Base-by-base conservation (phyloP, 30 jellyfish, hydroid and myxozoan genomes). In the Mastigias papua region DNA sequence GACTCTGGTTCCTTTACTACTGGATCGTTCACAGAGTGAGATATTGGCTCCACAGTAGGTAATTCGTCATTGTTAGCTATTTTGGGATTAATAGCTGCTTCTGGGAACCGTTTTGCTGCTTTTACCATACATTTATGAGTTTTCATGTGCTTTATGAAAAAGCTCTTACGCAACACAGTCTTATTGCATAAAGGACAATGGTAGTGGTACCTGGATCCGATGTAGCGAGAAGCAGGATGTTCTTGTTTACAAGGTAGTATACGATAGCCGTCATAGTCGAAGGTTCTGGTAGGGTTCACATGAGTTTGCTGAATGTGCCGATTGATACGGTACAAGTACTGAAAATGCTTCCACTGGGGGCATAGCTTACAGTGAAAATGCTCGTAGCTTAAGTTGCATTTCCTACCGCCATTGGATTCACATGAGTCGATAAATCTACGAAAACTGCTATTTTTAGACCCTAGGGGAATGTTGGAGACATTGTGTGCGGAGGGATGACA, bases 321-420 rank as follows among this genome's bases (percentile, higher is more conserved):
- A 5, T 9, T 10, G 29, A 32, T 16, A 9, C 29, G 0, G 20
- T 16, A 17, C 19, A 10, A 27, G 33, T 8, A 35, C 34, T 28
- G 2, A 17, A 70, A 70, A 8, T 13, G 17, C 33, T 16, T 7
- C 19, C 0, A 70, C 2, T 17, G 65, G 11, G 82, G 66, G 65
- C 65, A 70, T 35, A 70, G 32, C 28, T 30, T 22, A 25, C 82
- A 70, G 67, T 70, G 82, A 35, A 6, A 70, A 25, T 70, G 61
- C 54, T 42, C 54, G 54, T 42, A 42, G 54, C 13, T 42, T 42
- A 42, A 4, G 13, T 8, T 42, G 13, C 54, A 42, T 15, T 42
- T 42, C 54, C 54, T 42, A 4, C 54, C 54, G 7, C 54, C 54
- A 42, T 15, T 42, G 13, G 13, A 42, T 4, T 8, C 13, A 15